Evolutionary conservation across 2,888 invertebrate species (phyloP).

Genomic region (Stenotaenia linearis): DNA sequence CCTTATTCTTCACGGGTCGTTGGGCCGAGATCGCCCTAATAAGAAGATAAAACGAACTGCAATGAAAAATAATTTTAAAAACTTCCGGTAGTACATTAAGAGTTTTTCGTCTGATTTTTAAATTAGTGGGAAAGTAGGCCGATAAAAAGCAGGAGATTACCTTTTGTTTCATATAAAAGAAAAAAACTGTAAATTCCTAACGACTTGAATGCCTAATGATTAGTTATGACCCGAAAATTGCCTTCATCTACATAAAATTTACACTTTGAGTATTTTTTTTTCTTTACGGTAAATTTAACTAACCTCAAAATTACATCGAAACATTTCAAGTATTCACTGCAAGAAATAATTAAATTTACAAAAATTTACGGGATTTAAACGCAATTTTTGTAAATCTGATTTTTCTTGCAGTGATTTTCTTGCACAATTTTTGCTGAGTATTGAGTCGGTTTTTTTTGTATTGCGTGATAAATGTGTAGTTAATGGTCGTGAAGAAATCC

Average conservation of each 20-base stretch:
- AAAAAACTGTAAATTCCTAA: not conserved
- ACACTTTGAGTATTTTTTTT: not conserved
- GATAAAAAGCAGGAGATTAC: not conserved
- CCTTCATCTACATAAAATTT: not conserved
- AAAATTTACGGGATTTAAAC: no score
- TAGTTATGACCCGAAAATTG: not conserved
- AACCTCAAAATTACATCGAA: not conserved
- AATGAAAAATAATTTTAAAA: no score
- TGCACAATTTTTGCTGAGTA: not conserved
- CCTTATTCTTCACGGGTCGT: conserved; percentile 7
- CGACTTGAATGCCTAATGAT: not conserved
- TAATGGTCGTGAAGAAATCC: not conserved
- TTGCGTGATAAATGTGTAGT: not conserved
- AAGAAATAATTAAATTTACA: no score
- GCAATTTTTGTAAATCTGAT: no score
- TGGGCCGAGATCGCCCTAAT: not conserved
- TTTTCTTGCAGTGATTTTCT: no score
- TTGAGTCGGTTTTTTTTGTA: no score
- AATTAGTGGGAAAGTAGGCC: not conserved
- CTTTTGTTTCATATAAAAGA: not conserved
- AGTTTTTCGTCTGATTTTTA: not conserved
- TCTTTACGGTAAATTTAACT: not conserved
- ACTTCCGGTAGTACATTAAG: not conserved
- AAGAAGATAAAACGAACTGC: no score
- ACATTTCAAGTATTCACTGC: no score